Conservation (phyloP, 2,888 invertebrate genomes). For the Idaea biselata region DNA sequence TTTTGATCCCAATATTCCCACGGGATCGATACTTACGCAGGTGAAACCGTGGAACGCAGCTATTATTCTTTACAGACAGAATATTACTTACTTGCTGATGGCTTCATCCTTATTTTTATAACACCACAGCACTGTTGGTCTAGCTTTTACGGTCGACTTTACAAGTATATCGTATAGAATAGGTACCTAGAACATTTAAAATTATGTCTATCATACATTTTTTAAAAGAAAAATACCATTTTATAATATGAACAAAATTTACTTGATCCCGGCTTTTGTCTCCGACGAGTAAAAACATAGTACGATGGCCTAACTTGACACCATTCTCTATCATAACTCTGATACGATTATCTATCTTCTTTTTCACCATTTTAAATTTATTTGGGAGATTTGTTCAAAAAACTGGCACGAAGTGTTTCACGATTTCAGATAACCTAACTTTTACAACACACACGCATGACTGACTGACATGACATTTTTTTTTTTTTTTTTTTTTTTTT, state of each 20-base stretch:
- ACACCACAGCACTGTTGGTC: conserved; percentile 98
- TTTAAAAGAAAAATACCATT: background rate
- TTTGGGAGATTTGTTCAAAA: conserved; percentile 7
- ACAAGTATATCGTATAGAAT: conserved; percentile 98
- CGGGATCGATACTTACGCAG: no score
- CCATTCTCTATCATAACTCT: conserved; percentile 98
- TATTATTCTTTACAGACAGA: no score
- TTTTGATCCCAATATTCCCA: no score
- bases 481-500: no score
- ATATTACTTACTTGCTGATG: conserved; percentile 86
- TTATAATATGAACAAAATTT: conserved; percentile 21
- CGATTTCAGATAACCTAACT: conserved; percentile 39
- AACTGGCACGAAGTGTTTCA: conserved; percentile 4
- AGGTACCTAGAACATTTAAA: conserved; percentile 85
- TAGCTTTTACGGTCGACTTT: conserved; percentile 94
- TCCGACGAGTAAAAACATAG: conserved; percentile 96
- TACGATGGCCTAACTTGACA: conserved; percentile 92
- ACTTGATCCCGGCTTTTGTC: conserved; percentile 98
- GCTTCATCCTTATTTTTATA: conserved; percentile 96
- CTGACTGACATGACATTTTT: no score
- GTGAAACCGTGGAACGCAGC: no score
- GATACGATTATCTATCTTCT: conserved; percentile 98
- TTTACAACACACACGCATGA: background rate
- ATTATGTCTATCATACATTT: background rate
- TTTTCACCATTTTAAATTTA: conserved; percentile 87